A percentile compares a stretch with the other conserved stretches of the same genome.
Conservation (phyloP, 2,888 invertebrate species). For the Helobdella robusta region DNA sequence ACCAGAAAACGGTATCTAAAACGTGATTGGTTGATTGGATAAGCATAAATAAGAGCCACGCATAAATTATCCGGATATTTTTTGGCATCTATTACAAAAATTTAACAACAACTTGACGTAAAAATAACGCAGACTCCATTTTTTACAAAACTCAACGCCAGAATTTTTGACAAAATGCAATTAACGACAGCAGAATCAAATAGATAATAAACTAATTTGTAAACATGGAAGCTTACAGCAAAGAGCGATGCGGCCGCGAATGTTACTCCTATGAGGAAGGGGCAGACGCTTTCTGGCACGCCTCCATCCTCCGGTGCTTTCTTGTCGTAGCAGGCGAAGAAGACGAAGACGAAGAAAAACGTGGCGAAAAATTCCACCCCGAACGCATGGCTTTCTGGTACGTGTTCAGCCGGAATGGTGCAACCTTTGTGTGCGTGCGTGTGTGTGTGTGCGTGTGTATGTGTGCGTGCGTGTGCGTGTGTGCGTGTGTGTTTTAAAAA, state of each 20-base stretch:
- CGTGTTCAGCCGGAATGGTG: conserved; percentile 26
- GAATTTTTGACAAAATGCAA: too few species aligned
- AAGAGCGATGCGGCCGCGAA: conserved; percentile 25
- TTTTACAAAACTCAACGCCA: too few species aligned
- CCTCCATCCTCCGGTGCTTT: conserved; percentile 20
- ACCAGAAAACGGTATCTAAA: conserved; percentile 63
- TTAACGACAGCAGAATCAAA: too few species aligned
- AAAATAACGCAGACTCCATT: too few species aligned
- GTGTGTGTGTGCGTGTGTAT: neutral
- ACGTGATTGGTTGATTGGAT: neutral
- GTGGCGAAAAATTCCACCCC: conserved; percentile 34
- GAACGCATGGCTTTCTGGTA: conserved; percentile 31
- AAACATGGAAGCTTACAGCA: conserved; percentile 28
- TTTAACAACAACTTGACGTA: too few species aligned
- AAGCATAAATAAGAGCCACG: too few species aligned
- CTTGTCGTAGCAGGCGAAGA: conserved; percentile 28
- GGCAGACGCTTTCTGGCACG: conserved; percentile 11
- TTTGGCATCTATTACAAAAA: too few species aligned
- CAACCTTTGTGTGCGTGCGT: conserved; percentile 25
- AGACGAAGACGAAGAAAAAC: conserved; percentile 32
- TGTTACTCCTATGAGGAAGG: conserved; percentile 25
- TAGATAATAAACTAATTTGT: too few species aligned
- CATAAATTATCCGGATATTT: too few species aligned
- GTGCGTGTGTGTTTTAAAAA: too few species aligned
- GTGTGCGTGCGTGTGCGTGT: neutral